These are phyloP conservation scores for Amiota minor DNA, from an alignment of 2,888 invertebrate genomes.

Conservation along the genomic window DNA sequence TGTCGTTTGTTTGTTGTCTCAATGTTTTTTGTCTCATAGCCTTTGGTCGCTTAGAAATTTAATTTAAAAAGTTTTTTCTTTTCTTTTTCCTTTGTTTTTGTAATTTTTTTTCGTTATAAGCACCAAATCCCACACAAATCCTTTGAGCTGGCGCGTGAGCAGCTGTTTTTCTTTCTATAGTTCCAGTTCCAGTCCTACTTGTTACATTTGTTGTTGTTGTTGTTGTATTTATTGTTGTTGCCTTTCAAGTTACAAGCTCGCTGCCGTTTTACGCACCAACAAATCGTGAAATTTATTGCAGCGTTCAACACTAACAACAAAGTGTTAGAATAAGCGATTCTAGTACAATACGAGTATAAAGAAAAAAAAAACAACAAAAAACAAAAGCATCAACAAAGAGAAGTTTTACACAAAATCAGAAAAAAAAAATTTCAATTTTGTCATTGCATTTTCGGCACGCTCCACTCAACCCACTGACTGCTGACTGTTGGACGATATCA, in stretches of 20 bases:
- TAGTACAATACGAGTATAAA: too few species aligned
- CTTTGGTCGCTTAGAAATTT: background rate
- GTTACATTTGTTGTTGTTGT: slow-evolving; percentile 32
- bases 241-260: slow-evolving; percentile 9
- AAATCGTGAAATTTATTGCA: slow-evolving; percentile 62
- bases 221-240: slow-evolving; percentile 33
- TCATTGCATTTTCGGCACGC: slow-evolving; percentile 47
- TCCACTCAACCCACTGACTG: background rate
- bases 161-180: slow-evolving; percentile 51
- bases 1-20: too few species aligned
- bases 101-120: slow-evolving; percentile 64
- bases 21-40: too few species aligned
- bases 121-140: slow-evolving; percentile 65
- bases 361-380: slow-evolving; percentile 13
- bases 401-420: background rate
- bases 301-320: background rate
- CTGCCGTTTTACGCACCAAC: slow-evolving; percentile 63
- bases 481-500: background rate
- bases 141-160: slow-evolving; percentile 65
- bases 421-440: slow-evolving; percentile 54
- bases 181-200: slow-evolving; percentile 27
- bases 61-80: background rate
- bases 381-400: slow-evolving; percentile 14
- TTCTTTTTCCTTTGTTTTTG: slow-evolving; percentile 41
- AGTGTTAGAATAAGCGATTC: too few species aligned